Evolutionary conservation across 2,113 vertebrate species (phyloP), one percentile per base, ranked within the genome.

Genomic region (Orycteropus afer): DNA sequence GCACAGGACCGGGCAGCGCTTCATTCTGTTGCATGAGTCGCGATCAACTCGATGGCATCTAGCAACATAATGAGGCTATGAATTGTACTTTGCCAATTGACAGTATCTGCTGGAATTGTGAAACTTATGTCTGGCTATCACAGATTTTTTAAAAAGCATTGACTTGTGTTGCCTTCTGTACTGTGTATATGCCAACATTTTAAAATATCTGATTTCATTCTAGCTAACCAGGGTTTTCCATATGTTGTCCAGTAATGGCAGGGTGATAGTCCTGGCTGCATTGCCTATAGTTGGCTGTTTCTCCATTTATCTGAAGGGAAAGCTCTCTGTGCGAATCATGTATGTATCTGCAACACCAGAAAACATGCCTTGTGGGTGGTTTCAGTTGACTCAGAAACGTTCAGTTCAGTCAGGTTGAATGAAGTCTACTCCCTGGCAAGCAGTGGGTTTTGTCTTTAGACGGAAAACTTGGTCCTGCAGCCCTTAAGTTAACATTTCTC

Each of bases 91-190:
- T 95, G 97, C 51, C 87, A 71, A 92, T 95, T 34, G 97, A 27
- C 86, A 86, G 88, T 94, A 93, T 96, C 97, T 83, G 90, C 90
- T 89, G 82, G 77, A 95, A 98, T 92, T 96, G 76, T 91, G 76
- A 53, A 91, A 73, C 23, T 57, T 83, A 77, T 69, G 55, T 92
- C 8, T 0, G 63, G 7, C 86, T 95, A 91, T 63, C 76, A 53
- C 45, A 67, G 32, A 63, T 96, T 49, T 97, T 97, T 97, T 78
- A 55, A 80, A 94, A 98, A 97, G 92, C 34, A 63, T 40, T 47
- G 2, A 94, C 23, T 91, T 80, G 45, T 0, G 53, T 37, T 71
- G 37, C 86, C 10, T 40, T 83, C 63, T 74, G 1, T 79, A 20
- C 37, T 84, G 91, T 96, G 94, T 89, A 53, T 77, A 22, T 89